Evolutionary conservation across 2,113 vertebrate species (phyloP).

Genomic region (Thunnus thynnus): DNA sequence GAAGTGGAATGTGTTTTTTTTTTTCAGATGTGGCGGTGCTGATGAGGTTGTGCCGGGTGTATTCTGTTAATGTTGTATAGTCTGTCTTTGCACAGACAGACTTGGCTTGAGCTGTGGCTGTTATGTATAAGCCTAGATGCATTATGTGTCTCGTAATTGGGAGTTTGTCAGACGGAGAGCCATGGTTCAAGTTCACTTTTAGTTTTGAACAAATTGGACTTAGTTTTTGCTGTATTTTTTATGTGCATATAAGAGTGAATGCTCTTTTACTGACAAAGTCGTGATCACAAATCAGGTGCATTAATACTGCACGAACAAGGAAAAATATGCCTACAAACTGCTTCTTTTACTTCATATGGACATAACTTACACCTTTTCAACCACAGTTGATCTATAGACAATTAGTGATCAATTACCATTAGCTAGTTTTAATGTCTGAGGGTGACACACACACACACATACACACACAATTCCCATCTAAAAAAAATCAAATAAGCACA

Average conservation of each 20-base stretch:
- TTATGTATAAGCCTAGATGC: not conserved
- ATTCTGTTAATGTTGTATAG: not conserved
- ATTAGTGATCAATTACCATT: too few species aligned
- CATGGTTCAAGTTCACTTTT: not conserved
- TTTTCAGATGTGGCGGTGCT: conserved; percentile 9
- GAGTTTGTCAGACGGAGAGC: not conserved
- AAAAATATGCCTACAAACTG: too few species aligned
- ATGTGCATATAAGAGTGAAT: not conserved
- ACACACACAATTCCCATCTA: too few species aligned
- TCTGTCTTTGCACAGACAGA: conserved; percentile 7
- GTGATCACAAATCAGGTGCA: too few species aligned
- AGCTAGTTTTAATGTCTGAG: too few species aligned
- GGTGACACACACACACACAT: too few species aligned
- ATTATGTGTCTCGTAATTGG: not conserved
- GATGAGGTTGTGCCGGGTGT: conserved; percentile 10
- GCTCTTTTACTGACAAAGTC: too few species aligned
- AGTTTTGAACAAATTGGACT: not conserved
- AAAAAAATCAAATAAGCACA: too few species aligned
- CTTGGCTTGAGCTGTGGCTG: not conserved
- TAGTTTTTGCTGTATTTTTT: not conserved
- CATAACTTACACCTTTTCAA: too few species aligned
- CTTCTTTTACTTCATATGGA: too few species aligned
- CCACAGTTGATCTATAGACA: not conserved
- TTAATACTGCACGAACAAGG: too few species aligned
- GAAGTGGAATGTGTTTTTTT: not conserved